Conservation (phyloP, 2,888 invertebrate genomes). For the Amblyjoppa proteus region DNA sequence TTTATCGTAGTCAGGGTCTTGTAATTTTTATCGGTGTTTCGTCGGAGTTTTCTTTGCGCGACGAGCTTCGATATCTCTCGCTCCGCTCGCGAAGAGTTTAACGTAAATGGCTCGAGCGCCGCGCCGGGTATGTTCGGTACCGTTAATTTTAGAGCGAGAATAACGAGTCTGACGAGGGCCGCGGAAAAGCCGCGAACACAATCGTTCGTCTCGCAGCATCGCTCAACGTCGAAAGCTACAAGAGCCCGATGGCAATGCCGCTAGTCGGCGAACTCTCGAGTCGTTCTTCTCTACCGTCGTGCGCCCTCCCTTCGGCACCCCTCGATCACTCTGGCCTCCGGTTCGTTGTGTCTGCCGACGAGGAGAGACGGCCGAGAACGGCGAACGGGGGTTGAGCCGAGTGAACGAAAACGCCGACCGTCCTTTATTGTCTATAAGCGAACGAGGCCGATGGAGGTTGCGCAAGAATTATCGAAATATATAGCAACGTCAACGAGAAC, state of each 20-base stretch:
- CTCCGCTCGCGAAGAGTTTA: too few relatives aligned
- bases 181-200: slow-evolving; percentile 81
- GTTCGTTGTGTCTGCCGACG: slow-evolving; percentile 62
- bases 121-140: slow-evolving; percentile 25
- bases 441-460: slow-evolving; percentile 61
- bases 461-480: slow-evolving; percentile 60
- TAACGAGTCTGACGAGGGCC: slow-evolving; percentile 70
- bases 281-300: slow-evolving; percentile 31
- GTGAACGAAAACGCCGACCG: slow-evolving; percentile 42
- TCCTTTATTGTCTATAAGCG: slow-evolving; percentile 51
- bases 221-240: slow-evolving; percentile 84
- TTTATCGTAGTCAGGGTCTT: neutral
- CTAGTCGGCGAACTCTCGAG: slow-evolving; percentile 48
- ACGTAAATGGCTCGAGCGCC: slow-evolving; percentile 11
- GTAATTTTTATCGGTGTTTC: slow-evolving; percentile 10
- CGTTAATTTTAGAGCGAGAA: slow-evolving; percentile 78
- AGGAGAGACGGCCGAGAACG: slow-evolving; percentile 51
- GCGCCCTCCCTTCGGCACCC: slow-evolving; percentile 6
- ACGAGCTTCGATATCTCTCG: neutral
- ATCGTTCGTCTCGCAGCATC: slow-evolving; percentile 83
- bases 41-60: neutral
- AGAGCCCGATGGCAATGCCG: slow-evolving; percentile 73
- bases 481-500: neutral
- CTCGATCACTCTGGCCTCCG: slow-evolving; percentile 25
- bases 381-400: slow-evolving; percentile 65